Percentiles rank a stretch among this genome's conserved stretches.
These are phyloP conservation scores for Hylomyscus alleni DNA, from an alignment of 2,797 vertebrate genomes.

Conservation along the genomic window DNA sequence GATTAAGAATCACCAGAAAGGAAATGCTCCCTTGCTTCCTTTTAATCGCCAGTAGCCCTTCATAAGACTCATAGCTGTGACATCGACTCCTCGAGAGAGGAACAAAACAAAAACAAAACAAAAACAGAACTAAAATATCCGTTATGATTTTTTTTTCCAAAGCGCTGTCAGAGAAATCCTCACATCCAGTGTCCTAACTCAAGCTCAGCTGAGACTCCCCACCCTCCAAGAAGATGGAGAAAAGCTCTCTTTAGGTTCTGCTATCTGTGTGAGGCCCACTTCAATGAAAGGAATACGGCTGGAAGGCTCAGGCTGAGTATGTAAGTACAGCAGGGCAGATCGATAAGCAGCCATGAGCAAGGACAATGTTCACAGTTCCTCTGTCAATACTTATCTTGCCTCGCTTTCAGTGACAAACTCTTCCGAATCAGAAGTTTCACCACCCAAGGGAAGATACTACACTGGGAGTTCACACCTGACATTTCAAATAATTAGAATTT, in stretches of 20 bases:
- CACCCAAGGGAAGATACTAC: not conserved
- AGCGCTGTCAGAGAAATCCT: not conserved
- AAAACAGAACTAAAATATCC: not conserved
- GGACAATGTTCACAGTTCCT: not conserved
- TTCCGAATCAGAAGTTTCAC: not conserved
- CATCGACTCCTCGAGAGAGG: not conserved
- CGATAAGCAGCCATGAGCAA: not conserved
- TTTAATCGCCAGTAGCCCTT: not conserved
- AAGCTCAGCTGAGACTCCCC: not conserved
- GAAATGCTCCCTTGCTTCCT: not conserved
- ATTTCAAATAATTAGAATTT: constrained; percentile 64
- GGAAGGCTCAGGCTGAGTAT: not conserved
- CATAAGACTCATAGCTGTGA: not conserved
- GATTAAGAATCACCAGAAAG: not conserved
- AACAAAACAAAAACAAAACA: no score
- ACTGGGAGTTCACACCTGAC: not conserved
- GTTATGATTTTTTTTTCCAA: not conserved
- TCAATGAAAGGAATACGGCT: not conserved
- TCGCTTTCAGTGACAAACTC: not conserved
- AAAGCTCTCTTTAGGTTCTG: not conserved
- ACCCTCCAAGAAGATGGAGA: not conserved
- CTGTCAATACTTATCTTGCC: not conserved
- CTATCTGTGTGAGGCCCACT: not conserved
- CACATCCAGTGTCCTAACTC: not conserved
- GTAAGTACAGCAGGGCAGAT: not conserved